Evolutionary conservation across 1,140 invertebrate species (phyloP).

Genomic region (Drosophila pseudoananassae): DNA sequence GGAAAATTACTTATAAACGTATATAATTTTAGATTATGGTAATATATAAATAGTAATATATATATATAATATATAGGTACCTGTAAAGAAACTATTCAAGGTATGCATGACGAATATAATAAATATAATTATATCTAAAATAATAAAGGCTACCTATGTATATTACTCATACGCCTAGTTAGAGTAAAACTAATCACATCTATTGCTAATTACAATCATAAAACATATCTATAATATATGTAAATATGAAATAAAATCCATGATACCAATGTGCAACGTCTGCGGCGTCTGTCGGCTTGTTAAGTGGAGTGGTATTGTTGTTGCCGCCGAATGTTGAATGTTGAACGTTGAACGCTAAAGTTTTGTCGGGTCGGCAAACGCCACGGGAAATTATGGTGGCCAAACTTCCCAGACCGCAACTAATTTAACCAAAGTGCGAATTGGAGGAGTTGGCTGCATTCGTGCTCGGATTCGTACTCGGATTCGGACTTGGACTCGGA

Average conservation of each 20-base stretch:
- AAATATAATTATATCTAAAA: no score
- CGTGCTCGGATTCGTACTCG: constrained; percentile 51
- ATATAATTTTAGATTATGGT: no score
- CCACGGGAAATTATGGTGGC: constrained; percentile 82
- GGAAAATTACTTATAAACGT: neutral
- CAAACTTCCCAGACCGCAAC: constrained; percentile 82
- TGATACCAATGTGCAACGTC: constrained; percentile 12
- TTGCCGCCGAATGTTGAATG: constrained; percentile 9
- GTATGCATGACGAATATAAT: no score
- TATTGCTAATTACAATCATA: neutral
- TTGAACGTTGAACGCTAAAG: constrained; percentile 28
- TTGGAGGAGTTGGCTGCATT: constrained; percentile 78
- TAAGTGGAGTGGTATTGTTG: constrained; percentile 55
- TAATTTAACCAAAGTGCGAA: constrained; percentile 83
- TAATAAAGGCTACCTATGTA: no score
- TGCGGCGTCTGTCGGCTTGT: constrained; percentile 57
- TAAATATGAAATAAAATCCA: neutral
- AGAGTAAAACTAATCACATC: neutral
- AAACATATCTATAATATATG: neutral
- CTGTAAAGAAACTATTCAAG: no score
- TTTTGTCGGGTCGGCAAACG: constrained; percentile 78
- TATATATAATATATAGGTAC: no score
- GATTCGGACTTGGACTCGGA: constrained; percentile 18
- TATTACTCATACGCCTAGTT: neutral
- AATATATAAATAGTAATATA: no score